phyloP scores from a whole-genome alignment of 2,888 invertebrate genomes.

The Agelastica alni region DNA sequence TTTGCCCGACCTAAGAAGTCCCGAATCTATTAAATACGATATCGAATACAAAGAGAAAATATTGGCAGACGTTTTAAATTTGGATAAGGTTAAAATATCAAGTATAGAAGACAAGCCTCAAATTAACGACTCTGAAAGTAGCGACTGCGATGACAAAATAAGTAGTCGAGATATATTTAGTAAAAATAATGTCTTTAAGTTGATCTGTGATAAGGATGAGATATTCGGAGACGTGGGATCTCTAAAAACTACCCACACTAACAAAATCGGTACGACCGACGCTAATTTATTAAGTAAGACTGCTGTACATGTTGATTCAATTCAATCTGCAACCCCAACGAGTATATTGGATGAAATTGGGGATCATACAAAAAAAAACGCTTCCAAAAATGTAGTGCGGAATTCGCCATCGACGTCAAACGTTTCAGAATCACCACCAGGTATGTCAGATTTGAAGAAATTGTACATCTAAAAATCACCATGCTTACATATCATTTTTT shows the following conservation, averaged over 20 bases:
- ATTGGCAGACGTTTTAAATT: conserved; percentile 68
- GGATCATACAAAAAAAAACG: background rate
- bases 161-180: background rate
- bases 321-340: background rate
- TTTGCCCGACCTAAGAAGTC: conserved; percentile 63
- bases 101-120: conserved; percentile 9
- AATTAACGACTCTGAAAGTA: conserved; percentile 9
- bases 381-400: background rate
- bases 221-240: background rate
- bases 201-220: background rate
- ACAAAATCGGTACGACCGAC: too few relatives aligned
- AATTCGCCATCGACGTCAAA: background rate
- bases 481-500: too few relatives aligned
- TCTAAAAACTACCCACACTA: background rate
- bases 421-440: conserved; percentile 29
- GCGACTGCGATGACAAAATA: conserved; percentile 14
- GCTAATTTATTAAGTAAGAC: too few relatives aligned
- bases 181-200: background rate
- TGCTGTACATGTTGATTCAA: too few relatives aligned
- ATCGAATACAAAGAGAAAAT: conserved; percentile 77
- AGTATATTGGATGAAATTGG: background rate
- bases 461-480: conserved; percentile 17
- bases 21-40: conserved; percentile 69
- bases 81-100: conserved; percentile 56
- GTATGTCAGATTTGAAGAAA: conserved; percentile 28